A percentile compares a stretch with the other conserved stretches of the same genome.
Conservation (phyloP, 2,113 vertebrate species). For the Clarias batrachus region DNA sequence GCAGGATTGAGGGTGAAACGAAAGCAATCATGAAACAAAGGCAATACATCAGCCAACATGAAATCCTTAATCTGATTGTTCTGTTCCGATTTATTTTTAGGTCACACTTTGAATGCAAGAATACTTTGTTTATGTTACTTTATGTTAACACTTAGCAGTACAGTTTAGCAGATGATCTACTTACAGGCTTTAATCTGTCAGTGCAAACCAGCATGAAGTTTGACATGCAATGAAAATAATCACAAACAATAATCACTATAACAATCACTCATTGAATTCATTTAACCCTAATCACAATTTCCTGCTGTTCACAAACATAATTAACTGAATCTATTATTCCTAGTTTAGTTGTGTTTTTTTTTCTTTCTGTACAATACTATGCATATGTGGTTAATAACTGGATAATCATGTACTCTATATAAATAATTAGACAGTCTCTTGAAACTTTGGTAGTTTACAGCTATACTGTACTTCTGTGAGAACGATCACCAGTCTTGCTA, state of each 20-base stretch:
- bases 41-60: background rate
- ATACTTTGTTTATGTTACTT: background rate
- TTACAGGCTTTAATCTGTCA: constrained; percentile 14
- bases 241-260: constrained; percentile 1
- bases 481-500: background rate
- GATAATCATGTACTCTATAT: background rate
- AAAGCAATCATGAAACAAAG: background rate
- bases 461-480: background rate
- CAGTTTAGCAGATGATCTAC: background rate
- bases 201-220: constrained; percentile 12
- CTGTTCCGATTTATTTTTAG: background rate
- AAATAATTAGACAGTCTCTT: background rate
- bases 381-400: background rate
- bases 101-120: background rate
- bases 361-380: background rate
- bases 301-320: constrained; percentile 11
- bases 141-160: background rate
- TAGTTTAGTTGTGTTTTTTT: background rate
- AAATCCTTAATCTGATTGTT: constrained; percentile 1
- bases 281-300: constrained; percentile 1
- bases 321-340: constrained; percentile 23
- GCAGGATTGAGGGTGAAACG: background rate
- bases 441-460: background rate
- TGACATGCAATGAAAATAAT: constrained; percentile 18
- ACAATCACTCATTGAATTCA: constrained; percentile 16